Evolutionary conservation across 1,140 invertebrate species (phyloP).

Genomic region (Drosophila erecta): DNA sequence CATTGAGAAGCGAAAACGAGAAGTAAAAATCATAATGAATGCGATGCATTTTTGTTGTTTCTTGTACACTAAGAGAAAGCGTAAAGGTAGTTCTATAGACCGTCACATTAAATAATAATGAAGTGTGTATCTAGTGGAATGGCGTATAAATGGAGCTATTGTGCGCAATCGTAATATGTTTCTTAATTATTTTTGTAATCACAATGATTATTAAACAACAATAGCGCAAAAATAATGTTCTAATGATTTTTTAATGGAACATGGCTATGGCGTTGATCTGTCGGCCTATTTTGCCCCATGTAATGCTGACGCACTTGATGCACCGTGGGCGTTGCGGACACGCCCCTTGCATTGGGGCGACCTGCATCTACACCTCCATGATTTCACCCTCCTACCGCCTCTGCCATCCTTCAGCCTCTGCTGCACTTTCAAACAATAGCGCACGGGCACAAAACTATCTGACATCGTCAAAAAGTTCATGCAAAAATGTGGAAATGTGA

Average conservation of each 20-base stretch:
- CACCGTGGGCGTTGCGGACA: constrained; percentile 43
- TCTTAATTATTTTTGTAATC: too few relatives aligned
- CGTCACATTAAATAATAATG: too few relatives aligned
- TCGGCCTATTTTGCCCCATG: neutral
- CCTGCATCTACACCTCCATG: constrained; percentile 25
- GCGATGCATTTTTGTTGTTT: constrained; percentile 29
- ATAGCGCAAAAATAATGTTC: too few relatives aligned
- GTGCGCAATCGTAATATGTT: too few relatives aligned
- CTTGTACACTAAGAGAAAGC: constrained; percentile 6
- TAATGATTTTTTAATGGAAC: neutral
- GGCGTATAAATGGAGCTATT: too few relatives aligned
- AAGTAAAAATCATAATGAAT: constrained; percentile 72
- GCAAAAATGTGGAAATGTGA: constrained; percentile 81
- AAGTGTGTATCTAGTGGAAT: too few relatives aligned
- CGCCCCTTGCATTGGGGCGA: constrained; percentile 24
- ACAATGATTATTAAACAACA: too few relatives aligned
- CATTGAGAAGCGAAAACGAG: constrained; percentile 49
- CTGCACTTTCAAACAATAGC: constrained; percentile 53
- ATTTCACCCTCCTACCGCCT: constrained; percentile 9
- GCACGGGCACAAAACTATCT: constrained; percentile 69
- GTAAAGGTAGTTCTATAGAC: too few relatives aligned
- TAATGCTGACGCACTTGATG: constrained; percentile 64
- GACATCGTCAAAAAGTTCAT: constrained; percentile 82
- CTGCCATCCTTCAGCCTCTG: neutral
- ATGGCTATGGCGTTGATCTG: neutral